A percentile compares a stretch with the other conserved stretches of the same genome.
These are phyloP conservation scores for Calcarius lapponicus DNA, from an alignment of 2,797 vertebrate species.

Conservation along the genomic window DNA sequence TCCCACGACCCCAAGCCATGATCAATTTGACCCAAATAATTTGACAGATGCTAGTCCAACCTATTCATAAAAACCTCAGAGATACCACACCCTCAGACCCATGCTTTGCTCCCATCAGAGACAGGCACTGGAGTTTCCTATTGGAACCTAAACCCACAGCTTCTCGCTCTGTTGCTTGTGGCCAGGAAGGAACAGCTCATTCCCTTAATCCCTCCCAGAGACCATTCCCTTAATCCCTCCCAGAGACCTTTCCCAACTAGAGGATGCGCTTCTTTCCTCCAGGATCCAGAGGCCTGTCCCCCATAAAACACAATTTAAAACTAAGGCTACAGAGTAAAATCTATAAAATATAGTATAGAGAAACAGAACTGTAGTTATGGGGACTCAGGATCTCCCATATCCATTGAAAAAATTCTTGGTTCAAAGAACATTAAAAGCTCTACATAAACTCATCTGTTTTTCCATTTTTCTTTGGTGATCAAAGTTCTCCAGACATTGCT, in stretches of 20 bases:
- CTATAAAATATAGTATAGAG: background rate
- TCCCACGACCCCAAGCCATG: background rate
- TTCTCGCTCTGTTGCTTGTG: background rate
- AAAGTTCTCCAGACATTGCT: background rate
- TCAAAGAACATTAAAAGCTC: background rate
- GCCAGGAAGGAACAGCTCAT: constrained; percentile 29
- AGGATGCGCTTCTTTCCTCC: background rate
- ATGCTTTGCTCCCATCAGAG: background rate
- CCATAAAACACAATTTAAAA: background rate
- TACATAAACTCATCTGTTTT: background rate
- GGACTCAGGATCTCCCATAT: background rate
- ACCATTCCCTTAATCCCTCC: background rate
- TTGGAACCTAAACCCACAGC: background rate
- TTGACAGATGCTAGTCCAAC: background rate
- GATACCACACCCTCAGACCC: background rate
- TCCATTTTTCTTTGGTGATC: background rate
- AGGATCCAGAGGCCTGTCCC: background rate
- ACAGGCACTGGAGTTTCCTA: background rate
- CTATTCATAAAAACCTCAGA: constrained; percentile 4
- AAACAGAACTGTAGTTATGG: background rate
- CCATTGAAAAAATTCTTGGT: background rate
- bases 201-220: background rate
- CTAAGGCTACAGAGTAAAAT: background rate
- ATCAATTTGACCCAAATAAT: constrained; percentile 20
- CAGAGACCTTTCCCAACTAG: background rate